Evolutionary conservation across 2,888 invertebrate genomes (phyloP).

Genomic region (Synergus itoensis): DNA sequence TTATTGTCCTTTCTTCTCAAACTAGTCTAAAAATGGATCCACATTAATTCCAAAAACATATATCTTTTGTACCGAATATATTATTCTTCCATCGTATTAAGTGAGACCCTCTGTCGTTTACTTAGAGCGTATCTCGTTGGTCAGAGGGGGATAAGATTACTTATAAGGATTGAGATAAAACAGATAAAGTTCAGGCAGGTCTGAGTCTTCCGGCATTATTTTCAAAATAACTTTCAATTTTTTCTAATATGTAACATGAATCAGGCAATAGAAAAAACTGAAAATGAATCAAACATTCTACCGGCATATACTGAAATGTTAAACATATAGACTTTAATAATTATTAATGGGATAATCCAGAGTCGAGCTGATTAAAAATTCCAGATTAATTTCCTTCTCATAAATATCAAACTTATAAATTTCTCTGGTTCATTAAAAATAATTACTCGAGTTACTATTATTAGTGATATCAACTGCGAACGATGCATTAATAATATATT

Average conservation of each 20-base stretch:
- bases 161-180: neutral
- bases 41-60: neutral
- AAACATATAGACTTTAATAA: too few relatives aligned
- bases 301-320: too few relatives aligned
- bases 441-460: conserved; percentile 50
- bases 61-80: neutral
- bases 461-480: conserved; percentile 46
- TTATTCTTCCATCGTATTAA: neutral
- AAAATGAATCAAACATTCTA: too few relatives aligned
- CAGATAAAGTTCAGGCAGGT: neutral
- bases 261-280: neutral
- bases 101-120: neutral
- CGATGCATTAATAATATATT: too few relatives aligned
- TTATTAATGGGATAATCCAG: too few relatives aligned
- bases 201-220: neutral
- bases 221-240: neutral
- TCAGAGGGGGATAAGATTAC: neutral
- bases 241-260: neutral
- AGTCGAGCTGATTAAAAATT: too few relatives aligned
- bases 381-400: too few relatives aligned
- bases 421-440: conserved; percentile 50
- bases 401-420: conserved; percentile 15
- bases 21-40: neutral
- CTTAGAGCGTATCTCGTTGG: neutral
- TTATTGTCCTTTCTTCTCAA: neutral